Evolutionary conservation across 2,797 vertebrate species (phyloP).

Genomic region (Falco rusticolus): DNA sequence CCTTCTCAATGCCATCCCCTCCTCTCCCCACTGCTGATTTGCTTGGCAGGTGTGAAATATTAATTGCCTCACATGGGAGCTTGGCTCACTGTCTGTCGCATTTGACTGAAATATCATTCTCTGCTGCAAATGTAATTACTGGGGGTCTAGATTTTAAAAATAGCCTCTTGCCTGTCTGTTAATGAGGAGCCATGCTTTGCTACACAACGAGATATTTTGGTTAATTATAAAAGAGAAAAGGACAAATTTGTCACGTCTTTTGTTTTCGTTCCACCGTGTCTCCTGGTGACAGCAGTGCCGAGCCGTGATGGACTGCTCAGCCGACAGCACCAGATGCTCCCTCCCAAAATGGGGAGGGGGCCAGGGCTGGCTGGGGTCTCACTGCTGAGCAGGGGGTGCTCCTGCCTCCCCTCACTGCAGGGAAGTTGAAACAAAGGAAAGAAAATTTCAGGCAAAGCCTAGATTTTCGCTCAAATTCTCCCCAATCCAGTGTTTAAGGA

Average conservation of each 20-base stretch:
- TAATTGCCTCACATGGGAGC: constrained; percentile 84
- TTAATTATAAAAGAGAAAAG: constrained; percentile 83
- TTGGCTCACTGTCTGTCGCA: constrained; percentile 73
- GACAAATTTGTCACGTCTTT: constrained; percentile 83
- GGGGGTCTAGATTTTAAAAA: constrained; percentile 70
- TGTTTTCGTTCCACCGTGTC: constrained; percentile 76
- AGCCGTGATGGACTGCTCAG: constrained; percentile 70
- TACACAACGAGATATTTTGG: constrained; percentile 80
- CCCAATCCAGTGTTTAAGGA: rapidly evolving
- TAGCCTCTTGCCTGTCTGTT: constrained; percentile 77
- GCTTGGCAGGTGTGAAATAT: constrained; percentile 86
- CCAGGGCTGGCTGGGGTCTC: neutral
- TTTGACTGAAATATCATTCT: constrained; percentile 81
- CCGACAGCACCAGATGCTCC: constrained; percentile 67
- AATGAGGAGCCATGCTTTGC: constrained; percentile 80
- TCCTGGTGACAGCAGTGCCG: constrained; percentile 62
- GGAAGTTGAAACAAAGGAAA: constrained; percentile 18
- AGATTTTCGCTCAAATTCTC: neutral
- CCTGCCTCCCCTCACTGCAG: rapidly evolving
- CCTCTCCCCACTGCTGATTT: constrained; percentile 60
- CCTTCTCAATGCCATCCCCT: constrained; percentile 20
- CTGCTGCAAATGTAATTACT: constrained; percentile 78
- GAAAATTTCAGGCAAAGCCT: neutral
- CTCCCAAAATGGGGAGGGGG: constrained; percentile 8
- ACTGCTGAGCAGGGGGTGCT: neutral